Conservation (phyloP, 1,140 invertebrate species). For the Asbolus verrucosus region DNA sequence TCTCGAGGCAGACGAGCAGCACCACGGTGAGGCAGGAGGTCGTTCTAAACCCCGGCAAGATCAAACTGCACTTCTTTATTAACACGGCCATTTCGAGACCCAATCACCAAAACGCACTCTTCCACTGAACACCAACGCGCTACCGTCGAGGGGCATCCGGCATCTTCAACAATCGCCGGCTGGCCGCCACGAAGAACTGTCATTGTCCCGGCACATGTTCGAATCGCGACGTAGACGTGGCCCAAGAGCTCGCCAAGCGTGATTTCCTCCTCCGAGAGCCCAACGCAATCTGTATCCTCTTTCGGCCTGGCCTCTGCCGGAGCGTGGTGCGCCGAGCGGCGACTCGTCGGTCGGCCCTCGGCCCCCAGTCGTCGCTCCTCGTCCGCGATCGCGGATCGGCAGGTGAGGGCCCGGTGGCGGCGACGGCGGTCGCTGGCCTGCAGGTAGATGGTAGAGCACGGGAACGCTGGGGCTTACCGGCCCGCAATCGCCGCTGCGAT, state of each 20-base stretch:
- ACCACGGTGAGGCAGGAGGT: slow-evolving; percentile 77
- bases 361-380: slow-evolving; percentile 22
- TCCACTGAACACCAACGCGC: slow-evolving; percentile 39
- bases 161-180: slow-evolving; percentile 23
- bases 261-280: slow-evolving; percentile 15
- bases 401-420: slow-evolving; percentile 36
- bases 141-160: slow-evolving; percentile 21
- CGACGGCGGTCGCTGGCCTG: slow-evolving; percentile 7
- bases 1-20: slow-evolving; percentile 81
- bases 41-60: slow-evolving; percentile 64
- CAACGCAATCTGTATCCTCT: slow-evolving; percentile 6
- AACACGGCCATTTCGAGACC: slow-evolving; percentile 50
- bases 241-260: background rate
- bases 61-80: slow-evolving; percentile 55
- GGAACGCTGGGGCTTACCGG: background rate
- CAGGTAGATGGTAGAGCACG: slow-evolving; percentile 45
- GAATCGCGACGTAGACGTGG: background rate
- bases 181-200: slow-evolving; percentile 14
- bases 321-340: slow-evolving; percentile 47
- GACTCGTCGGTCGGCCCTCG: slow-evolving; percentile 40
- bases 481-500: slow-evolving; percentile 21
- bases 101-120: slow-evolving; percentile 33
- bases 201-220: slow-evolving; percentile 45
- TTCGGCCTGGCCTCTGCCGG: background rate
- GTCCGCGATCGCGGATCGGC: slow-evolving; percentile 39